Evolutionary conservation across 2,113 vertebrate genomes (phyloP), one percentile per base, ranked within the genome.

Genomic region (Pedionomus torquatus): DNA sequence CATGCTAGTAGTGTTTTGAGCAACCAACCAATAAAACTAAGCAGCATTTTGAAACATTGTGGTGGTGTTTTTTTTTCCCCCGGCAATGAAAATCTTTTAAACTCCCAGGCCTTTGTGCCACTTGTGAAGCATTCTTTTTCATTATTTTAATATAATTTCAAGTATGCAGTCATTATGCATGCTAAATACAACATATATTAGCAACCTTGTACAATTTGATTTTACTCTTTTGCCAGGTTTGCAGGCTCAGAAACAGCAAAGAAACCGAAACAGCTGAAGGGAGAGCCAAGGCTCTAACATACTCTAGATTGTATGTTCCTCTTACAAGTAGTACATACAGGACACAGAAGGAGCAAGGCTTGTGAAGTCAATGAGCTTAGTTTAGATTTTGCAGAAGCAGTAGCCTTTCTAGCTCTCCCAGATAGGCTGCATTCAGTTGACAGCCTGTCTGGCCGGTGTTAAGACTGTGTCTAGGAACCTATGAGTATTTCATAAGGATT

Each of bases 1-100:
- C 89, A 90, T 46, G 86, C 95, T 94, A 90, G 74, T 87, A 89
- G 72, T 33, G 33, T 89, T 97, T 95, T 85, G 89, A 96, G 69
- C 13, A 1, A 83, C 58, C 49, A 21, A 61, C 76, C 96, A 68
- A 74, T 75, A 88, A 95, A 97, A 92, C 76, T 6, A 54, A 30
- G 69, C 61, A 81, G n/a, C 41, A 21, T 90, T 97, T 91, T 65
- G 44, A 94, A 94, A 82, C 23, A 44, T 41, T 30, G 4, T 28
- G 8, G 16, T 26, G 4, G 5, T 44, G 44, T 44, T 33, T 18
- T 65, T 82, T 83, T 74, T 71, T 4, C 2, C 30, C 28, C 5
- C 10, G 25, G 48, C 14, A 87, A 35, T 49, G 55, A 63, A 90
- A 91, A 55, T 76, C 58, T 81, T 95, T 81, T 82, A 71, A 93